Conservation (phyloP, 2,113 vertebrate species). For the Dryoscopus gambensis region DNA sequence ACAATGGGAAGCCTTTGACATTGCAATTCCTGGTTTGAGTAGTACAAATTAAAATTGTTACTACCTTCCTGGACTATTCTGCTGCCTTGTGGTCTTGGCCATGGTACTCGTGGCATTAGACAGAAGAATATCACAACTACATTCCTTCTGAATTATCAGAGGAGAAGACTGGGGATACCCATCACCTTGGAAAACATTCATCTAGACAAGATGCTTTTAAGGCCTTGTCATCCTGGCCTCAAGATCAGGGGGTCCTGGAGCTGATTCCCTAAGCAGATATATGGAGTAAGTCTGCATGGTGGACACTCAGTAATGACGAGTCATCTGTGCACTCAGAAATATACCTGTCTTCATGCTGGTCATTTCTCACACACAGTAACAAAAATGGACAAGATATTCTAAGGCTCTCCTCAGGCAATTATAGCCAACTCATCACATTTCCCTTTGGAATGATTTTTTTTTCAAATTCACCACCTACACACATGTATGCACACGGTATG, state of each 20-base stretch:
- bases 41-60: not conserved
- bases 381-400: not conserved
- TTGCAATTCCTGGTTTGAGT: not conserved
- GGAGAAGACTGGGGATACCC: not conserved
- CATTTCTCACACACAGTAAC: not conserved
- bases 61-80: not conserved
- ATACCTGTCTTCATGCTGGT: not conserved
- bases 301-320: not conserved
- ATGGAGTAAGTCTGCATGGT: not conserved
- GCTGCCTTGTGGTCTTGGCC: not conserved
- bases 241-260: not conserved
- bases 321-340: not conserved
- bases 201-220: not conserved
- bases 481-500: not conserved
- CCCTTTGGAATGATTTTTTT: not conserved
- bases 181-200: not conserved
- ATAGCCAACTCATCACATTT: not conserved
- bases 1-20: not conserved
- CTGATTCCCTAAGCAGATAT: not conserved
- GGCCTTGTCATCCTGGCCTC: not conserved
- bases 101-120: not conserved
- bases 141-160: not conserved
- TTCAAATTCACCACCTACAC: not conserved
- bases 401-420: not conserved
- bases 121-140: not conserved